Conservation (phyloP, 53 echinoderm and acorn worm genomes). For the Apostichopus leukothele region DNA sequence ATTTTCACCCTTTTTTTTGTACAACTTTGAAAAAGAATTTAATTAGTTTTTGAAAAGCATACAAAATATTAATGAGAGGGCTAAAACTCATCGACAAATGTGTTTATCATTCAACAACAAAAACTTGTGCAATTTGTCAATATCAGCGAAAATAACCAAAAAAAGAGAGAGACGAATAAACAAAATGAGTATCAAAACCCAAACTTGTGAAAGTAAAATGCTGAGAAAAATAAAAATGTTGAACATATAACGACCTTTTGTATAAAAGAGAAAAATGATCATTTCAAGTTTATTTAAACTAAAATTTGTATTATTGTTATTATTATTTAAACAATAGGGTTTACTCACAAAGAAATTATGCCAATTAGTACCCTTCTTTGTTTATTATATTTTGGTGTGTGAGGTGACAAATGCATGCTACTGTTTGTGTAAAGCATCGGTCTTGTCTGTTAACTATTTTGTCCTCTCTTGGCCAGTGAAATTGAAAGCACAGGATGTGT, state of each 20-base stretch:
- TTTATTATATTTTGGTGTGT: not conserved
- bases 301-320: too few species aligned
- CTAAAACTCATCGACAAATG: not conserved
- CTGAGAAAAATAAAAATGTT: slow-evolving; percentile 2
- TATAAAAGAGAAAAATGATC: too few species aligned
- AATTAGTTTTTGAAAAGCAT: not conserved
- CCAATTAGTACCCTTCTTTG: not conserved
- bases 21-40: slow-evolving; percentile 4
- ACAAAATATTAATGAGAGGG: not conserved
- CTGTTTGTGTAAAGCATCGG: slow-evolving; percentile 4
- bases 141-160: slow-evolving; percentile 19
- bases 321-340: too few species aligned
- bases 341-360: too few species aligned
- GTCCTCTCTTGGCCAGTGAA: slow-evolving; percentile 3
- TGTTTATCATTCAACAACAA: slow-evolving; percentile 17
- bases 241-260: not conserved
- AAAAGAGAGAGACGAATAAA: not conserved
- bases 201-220: not conserved
- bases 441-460: slow-evolving; percentile 9
- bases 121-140: slow-evolving; percentile 42
- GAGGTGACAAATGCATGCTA: not conserved
- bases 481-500: not conserved
- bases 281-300: too few species aligned
- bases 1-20: slow-evolving; percentile 13
- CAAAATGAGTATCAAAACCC: not conserved